Conservation (phyloP, 2,888 invertebrate genomes). For the Sarcophaga carnaria region DNA sequence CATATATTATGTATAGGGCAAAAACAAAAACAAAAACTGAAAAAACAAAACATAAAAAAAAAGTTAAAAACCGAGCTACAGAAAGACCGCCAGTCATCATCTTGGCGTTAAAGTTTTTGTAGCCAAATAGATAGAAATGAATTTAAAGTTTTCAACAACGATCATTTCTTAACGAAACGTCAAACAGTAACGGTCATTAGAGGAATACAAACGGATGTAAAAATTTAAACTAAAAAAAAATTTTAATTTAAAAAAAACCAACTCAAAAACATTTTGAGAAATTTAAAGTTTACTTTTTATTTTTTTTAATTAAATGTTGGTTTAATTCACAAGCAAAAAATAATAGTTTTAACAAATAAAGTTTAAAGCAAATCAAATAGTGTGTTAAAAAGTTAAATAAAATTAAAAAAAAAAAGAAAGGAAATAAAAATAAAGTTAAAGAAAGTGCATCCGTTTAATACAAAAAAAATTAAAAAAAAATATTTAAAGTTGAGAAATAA, state of each 20-base stretch:
- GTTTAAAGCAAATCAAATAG: too few relatives aligned
- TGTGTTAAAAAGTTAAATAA: conserved; percentile 32
- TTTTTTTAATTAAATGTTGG: too few relatives aligned
- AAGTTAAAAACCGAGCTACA: conserved; percentile 13
- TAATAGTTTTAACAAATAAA: too few relatives aligned
- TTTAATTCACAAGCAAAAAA: too few relatives aligned
- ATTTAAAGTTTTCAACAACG: conserved; percentile 71
- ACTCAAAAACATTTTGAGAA: not conserved
- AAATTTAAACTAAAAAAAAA: conserved; percentile 4
- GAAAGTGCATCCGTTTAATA: conserved; percentile 3
- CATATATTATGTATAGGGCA: not conserved
- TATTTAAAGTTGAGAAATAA: not conserved
- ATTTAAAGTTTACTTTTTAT: too few relatives aligned
- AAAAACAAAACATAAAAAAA: not conserved
- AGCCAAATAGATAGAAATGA: conserved; percentile 74
- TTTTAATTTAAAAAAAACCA: not conserved
- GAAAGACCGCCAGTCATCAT: conserved; percentile 43
- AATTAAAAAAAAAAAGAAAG: not conserved
- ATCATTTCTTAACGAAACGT: conserved; percentile 79
- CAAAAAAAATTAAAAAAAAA: not conserved
- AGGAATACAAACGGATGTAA: conserved; percentile 69
- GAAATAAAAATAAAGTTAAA: conserved; percentile 4
- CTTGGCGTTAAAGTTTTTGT: conserved; percentile 63
- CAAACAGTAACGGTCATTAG: conserved; percentile 78
- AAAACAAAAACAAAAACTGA: too few relatives aligned